Evolutionary conservation across 1,140 invertebrate species (phyloP), one percentile per base, ranked within the genome.

Genomic region (Drosophila leontia): DNA sequence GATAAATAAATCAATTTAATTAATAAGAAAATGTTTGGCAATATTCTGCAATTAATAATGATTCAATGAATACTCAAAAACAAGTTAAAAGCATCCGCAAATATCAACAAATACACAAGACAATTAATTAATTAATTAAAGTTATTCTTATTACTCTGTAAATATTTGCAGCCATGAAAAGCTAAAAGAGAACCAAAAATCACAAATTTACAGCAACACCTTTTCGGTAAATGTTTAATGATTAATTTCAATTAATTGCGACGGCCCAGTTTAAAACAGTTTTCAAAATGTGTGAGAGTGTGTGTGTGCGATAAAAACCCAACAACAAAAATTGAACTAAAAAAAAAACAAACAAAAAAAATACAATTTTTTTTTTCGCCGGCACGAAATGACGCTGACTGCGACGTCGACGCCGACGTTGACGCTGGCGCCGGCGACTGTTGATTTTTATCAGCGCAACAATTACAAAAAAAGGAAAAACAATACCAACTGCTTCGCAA

Each of bases 391-490:
- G 41, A 51, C 44, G 56, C 67, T n/a, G 47, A 72, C 68, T 58
- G 34, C 68, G 57, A 15, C 67, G 35, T 50, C 17, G 55, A 60
- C 56, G 39, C 23, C 39, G n/a, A 32, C 34, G 56, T 17, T 19
- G 51, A 9, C 53, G 53, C 26, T 42, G 41, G 41, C 69, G 45
- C 44, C 29, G 55, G 29, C 32, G 70, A 77, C 71, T 80, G 81
- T 80, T 83, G 81, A 83, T 84, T 83, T 83, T 84, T 80, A 84
- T 83, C 77, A 50, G 71, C 60, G 70, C 70, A 50, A 45, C 35
- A 74, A 60, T 62, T 65, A 29, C 48, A 37, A 44, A 23, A 60
- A 42, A 8, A 48, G 23, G 53, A 17, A 50, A 50, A 32, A 50
- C 50, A 50, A 50, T 17, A 34, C 5, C 26, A 50, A 35, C 26